Evolutionary conservation across 2,888 invertebrate genomes (phyloP), one percentile per base, ranked within the genome.

Genomic region (Dysmachus trigonus): DNA sequence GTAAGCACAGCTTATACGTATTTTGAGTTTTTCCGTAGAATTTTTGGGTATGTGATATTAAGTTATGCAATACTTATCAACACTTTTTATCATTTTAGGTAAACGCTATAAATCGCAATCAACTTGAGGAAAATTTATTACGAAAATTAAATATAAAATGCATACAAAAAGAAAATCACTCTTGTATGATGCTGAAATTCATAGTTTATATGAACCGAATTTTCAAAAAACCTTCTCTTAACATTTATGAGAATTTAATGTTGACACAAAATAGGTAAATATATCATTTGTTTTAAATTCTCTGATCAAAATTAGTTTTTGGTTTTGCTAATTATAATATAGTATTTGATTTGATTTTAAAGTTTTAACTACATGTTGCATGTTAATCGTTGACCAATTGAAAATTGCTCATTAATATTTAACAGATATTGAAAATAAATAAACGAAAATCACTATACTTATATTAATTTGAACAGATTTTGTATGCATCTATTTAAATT

Each of bases 161-260:
- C 90, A 94, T 95, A 4, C 94, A 95, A 88, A 94, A 95, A 85
- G 97, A 97, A 89, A 94, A 96, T 74, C 95, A 96, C 51, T 95
- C 97, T 8, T 97, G 97, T 91, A 95, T 96, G 90, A 96, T 97
- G 93, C 93, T 96, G 27, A 97, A 97, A 91, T 91, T 97, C 89
- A 95, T 97, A 53, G 95, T 96, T 22, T 97, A 96, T 91, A 96
- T 97, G 92, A 97, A 97, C 92, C 93, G 95, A 88, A 94, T 96
- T 92, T 93, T 97, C 90, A 95, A 96, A 91, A 97, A 96, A 88
- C 95, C 96, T 0, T 95, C 95, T 82, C 94, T 97, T 89, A 96
- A 96, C 89, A 92, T 97, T 74, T 95, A 95, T 74, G 95, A 95
- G 86, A 96, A 96, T 89, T 92, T 97, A 87, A 95, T 96, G 92